Conservation (phyloP, 2,113 vertebrate species). For the Neotragus pygmaeus region DNA sequence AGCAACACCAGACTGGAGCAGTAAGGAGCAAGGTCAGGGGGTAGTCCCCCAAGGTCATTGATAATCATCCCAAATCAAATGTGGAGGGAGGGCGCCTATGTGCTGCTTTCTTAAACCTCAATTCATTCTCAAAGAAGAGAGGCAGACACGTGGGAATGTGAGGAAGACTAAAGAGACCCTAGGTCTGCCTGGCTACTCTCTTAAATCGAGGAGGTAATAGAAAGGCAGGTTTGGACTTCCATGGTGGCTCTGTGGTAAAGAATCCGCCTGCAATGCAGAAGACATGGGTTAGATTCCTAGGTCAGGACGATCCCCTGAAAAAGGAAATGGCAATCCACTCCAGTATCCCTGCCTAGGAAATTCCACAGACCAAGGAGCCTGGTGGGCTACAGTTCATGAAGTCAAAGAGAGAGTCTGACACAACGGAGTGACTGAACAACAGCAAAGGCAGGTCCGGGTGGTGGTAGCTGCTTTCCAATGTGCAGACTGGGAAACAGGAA, state of each 20-base stretch:
- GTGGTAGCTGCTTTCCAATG: background rate
- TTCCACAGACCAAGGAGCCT: background rate
- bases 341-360: background rate
- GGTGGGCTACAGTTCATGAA: background rate
- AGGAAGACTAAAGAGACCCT: background rate
- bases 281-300: background rate
- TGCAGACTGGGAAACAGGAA: background rate
- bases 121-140: background rate
- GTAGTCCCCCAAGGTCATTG: background rate
- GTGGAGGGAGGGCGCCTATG: accelerated
- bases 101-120: background rate
- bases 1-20: background rate
- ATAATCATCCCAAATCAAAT: background rate
- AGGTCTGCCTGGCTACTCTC: background rate
- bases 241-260: background rate
- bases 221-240: background rate
- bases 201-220: background rate
- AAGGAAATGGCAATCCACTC: background rate
- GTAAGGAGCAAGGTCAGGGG: background rate
- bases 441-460: background rate
- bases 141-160: background rate
- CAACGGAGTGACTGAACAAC: background rate
- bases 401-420: background rate
- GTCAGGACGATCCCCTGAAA: background rate
- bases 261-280: background rate